Conservation (phyloP, 2,113 vertebrate species). For the Alexandromys fortis region DNA sequence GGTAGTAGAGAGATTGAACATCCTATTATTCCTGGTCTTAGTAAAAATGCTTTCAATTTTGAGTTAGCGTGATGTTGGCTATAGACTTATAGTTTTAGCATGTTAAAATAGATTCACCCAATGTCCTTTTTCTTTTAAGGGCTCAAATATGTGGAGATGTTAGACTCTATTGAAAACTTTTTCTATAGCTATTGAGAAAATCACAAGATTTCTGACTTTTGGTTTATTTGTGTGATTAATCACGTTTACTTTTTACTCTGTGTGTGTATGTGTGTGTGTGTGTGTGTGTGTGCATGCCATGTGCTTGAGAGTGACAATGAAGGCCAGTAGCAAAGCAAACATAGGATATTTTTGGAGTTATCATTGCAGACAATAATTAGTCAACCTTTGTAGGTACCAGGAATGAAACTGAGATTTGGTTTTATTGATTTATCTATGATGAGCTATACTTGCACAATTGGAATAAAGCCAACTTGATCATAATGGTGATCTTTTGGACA, state of each 20-base stretch:
- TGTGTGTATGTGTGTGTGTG: neutral
- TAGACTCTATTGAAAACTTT: neutral
- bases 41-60: neutral
- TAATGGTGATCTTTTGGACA: neutral
- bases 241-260: neutral
- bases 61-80: neutral
- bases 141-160: neutral
- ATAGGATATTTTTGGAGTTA: neutral
- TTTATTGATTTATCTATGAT: neutral
- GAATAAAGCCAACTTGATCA: neutral
- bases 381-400: neutral
- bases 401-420: neutral
- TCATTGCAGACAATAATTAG: neutral
- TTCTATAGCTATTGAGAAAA: neutral
- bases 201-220: neutral
- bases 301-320: neutral
- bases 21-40: neutral
- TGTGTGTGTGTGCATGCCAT: neutral
- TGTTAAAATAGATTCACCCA: neutral
- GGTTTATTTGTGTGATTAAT: neutral
- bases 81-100: neutral
- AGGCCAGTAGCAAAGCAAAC: neutral
- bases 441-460: neutral
- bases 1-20: neutral
- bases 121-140: neutral